A percentile compares a stretch with the other conserved stretches of the same genome.
phyloP scores from a whole-genome alignment of 2,888 invertebrate genomes.

The Amphimallon solstitiale region DNA sequence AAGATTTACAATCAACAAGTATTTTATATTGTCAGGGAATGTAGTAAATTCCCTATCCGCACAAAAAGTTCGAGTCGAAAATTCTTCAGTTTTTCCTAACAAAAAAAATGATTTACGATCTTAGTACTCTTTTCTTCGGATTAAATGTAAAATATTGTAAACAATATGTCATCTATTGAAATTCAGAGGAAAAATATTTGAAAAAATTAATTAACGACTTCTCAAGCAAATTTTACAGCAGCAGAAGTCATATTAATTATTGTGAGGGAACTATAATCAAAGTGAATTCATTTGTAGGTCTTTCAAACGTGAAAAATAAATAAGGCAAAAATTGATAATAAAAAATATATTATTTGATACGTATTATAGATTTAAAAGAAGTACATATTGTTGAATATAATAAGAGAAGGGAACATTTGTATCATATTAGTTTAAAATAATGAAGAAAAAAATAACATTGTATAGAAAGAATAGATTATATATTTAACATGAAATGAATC shows the following conservation, averaged over 20 bases:
- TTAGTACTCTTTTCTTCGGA: no score
- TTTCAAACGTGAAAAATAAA: constrained; percentile 47
- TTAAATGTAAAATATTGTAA: constrained; percentile 16
- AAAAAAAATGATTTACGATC: no score
- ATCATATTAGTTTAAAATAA: constrained; percentile 53
- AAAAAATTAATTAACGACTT: neutral
- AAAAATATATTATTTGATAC: constrained; percentile 55
- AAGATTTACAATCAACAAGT: no score
- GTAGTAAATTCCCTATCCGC: no score
- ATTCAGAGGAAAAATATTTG: neutral
- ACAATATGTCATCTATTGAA: neutral
- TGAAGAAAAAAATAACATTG: constrained; percentile 56
- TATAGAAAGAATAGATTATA: constrained; percentile 61
- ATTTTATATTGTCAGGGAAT: no score
- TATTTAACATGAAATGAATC: constrained; percentile 60
- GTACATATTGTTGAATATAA: constrained; percentile 60
- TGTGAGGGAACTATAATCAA: constrained; percentile 37
- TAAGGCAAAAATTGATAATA: constrained; percentile 40
- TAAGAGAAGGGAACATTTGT: constrained; percentile 61
- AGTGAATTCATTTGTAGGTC: constrained; percentile 44
- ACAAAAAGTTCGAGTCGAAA: no score
- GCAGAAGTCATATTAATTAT: neutral
- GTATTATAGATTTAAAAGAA: constrained; percentile 48
- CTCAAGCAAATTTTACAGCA: neutral
- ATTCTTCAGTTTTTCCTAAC: no score